Base-by-base conservation (phyloP, 2,888 invertebrate genomes). In the Dusona sp. region DNA sequence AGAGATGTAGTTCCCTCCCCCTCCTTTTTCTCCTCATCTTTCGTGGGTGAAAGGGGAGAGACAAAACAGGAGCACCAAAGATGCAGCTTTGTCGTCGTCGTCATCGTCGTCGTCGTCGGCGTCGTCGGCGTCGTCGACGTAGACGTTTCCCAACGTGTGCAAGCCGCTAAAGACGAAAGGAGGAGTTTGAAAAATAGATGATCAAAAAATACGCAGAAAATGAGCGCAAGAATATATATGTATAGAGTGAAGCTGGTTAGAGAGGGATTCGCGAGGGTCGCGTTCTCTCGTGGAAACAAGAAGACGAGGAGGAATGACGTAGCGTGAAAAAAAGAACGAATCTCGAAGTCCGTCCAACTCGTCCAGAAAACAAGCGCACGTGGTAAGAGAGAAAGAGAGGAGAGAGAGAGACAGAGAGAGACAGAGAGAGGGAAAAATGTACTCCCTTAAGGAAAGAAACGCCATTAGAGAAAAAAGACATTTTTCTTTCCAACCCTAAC, bases 281-380 rank as follows among this genome's bases (percentile, higher is more conserved):
- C 61, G 19, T 29, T 33, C 73, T 19, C 73, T 36, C 25, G 42
- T 75, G 29, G 45, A 61, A 61, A 64, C 25, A 75, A 75, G 19
- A 13, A 64, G 75, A 75, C 75, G 75, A 75, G 75, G n/a, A 75
- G 75, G 75, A 75, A 75, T 75, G 75, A 75, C 75, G 57, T 36
- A 42, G 75, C 29, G n/a, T 22, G 54, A 75, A 16, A 64, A 42
- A 74, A 61, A 75, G 25, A 42, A 45, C 16, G 6, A 54, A 57
- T 25, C 19, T 11, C 33, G 19, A 61, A 38, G 61, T 54, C 54
- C 33, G 29, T 73, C 57, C 73, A 25, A 54, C 73, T 73, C 73
- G 73, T 73, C 73, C 57, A 11, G 11, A 36, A 9, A 54, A 45
- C 16, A 48, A 45, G 22, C 16, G 19, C 65, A 36, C 67, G 67